A percentile compares a stretch with the other conserved stretches of the same genome.
Evolutionary conservation across 2,888 invertebrate genomes (phyloP).

Genomic region (Serrognathus titanus): DNA sequence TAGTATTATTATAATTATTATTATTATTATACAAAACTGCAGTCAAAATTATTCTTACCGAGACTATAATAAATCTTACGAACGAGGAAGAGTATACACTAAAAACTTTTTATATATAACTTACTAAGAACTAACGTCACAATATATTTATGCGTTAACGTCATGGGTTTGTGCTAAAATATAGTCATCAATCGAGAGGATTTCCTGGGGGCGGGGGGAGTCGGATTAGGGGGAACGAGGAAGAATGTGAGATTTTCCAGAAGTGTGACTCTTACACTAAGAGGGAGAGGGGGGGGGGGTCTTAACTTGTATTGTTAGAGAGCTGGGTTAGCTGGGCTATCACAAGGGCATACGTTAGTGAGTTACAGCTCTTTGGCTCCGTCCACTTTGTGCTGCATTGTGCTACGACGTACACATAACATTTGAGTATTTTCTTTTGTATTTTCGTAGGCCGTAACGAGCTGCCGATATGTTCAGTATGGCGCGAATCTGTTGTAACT

Average conservation of each 20-base stretch:
- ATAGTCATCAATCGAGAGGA: background rate
- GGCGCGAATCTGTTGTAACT: slow-evolving; percentile 94
- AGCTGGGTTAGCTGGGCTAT: slow-evolving; percentile 48
- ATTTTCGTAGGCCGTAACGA: slow-evolving; percentile 40
- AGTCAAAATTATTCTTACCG: slow-evolving; percentile 15
- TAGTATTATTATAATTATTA: too few species aligned
- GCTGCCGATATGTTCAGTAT: slow-evolving; percentile 64
- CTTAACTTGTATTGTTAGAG: slow-evolving; percentile 28
- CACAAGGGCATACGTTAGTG: slow-evolving; percentile 49
- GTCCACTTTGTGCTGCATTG: slow-evolving; percentile 35
- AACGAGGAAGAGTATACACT: slow-evolving; percentile 15
- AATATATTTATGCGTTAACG: slow-evolving; percentile 17
- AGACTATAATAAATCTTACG: slow-evolving; percentile 13
- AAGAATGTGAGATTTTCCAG: background rate
- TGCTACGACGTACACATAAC: slow-evolving; percentile 43
- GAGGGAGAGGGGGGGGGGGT: background rate
- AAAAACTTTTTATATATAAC: slow-evolving; percentile 11
- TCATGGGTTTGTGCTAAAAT: slow-evolving; percentile 7
- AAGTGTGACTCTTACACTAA: background rate
- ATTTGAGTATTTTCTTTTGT: slow-evolving; percentile 24
- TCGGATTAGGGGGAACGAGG: background rate
- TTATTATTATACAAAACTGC: slow-evolving; percentile 13
- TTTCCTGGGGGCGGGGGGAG: background rate
- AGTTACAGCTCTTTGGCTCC: slow-evolving; percentile 49
- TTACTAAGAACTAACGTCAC: slow-evolving; percentile 17